Percentiles rank a stretch among this genome's conserved stretches.
Conservation (phyloP, 1,140 invertebrate species). For the Drosophila orena region DNA sequence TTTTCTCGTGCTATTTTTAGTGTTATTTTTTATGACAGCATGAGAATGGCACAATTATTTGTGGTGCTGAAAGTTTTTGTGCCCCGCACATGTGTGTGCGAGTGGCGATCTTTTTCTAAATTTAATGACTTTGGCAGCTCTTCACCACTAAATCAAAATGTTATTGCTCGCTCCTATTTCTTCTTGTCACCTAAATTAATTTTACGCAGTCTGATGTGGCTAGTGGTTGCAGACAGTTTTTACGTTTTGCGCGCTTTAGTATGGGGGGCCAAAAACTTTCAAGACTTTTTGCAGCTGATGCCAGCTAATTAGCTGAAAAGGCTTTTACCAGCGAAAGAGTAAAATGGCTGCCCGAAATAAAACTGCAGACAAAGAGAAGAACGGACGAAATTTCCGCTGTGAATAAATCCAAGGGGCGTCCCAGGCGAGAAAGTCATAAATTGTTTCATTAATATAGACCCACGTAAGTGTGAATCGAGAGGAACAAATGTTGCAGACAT, state of each 20-base stretch:
- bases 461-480: background rate
- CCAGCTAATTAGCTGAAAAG: slow-evolving; percentile 36
- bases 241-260: background rate
- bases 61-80: slow-evolving; percentile 54
- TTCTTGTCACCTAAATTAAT: slow-evolving; percentile 72
- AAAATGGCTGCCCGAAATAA: background rate
- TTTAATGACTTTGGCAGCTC: slow-evolving; percentile 74
- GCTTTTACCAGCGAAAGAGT: slow-evolving; percentile 4
- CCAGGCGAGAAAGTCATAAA: slow-evolving; percentile 23
- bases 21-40: slow-evolving; percentile 18
- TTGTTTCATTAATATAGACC: slow-evolving; percentile 43
- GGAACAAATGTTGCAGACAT: slow-evolving; percentile 6
- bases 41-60: slow-evolving; percentile 72
- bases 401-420: background rate
- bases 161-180: slow-evolving; percentile 42
- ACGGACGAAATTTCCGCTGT: background rate
- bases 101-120: slow-evolving; percentile 53
- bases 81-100: slow-evolving; percentile 15
- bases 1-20: slow-evolving; percentile 19
- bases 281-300: slow-evolving; percentile 14
- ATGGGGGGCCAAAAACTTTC: slow-evolving; percentile 13
- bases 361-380: background rate
- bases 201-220: slow-evolving; percentile 50
- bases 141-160: slow-evolving; percentile 69
- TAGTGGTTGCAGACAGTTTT: slow-evolving; percentile 33